Base-by-base conservation (phyloP, 1,140 invertebrate genomes). In the Schlechtendalia chinensis region DNA sequence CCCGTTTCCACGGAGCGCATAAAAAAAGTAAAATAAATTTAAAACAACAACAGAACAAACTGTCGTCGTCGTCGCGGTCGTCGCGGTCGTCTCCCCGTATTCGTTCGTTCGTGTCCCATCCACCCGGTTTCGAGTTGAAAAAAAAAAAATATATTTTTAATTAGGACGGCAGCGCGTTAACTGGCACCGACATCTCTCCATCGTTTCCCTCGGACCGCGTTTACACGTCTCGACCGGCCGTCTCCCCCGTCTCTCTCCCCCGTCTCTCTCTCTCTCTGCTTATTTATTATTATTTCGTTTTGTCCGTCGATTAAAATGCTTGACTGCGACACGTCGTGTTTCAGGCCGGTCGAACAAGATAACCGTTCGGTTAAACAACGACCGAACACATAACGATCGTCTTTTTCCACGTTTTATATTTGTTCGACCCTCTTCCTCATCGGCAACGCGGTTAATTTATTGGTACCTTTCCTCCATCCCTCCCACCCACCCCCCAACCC, bases 281-380 rank as follows among this genome's bases (percentile, higher is more conserved):
- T 79, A 79, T 79, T 79, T 79, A 79, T 79, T 79, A 63, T 79
- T 27, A 63, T 79, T 79, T 79, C 56, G 75, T 79, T 79, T 79
- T 63, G 74, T 47, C 29, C 74, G 74, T 77, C 74, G 74, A 77
- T 79, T 79, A 79, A 79, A 77, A 77, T 50, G 75, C 75, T 59
- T 59, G 58, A 63, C 75, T 63, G 75, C 75, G 75, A 79, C 75
- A 79, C 75, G 56, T 79, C 75, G 75, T 79, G 75, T 79, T 79
- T 50, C 58, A 45, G 75, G 75, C 75, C 75, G 75, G 75, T 79
- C 58, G 75, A 61, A 79, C 75, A 79, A 79, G 75, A 79, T 79
- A 79, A 79, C 75, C 58, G 58, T 79, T 79, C 75, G 75, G 75
- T 79, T 79, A 79, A 79, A 79, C 75, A 79, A 79, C 75, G 75